Evolutionary conservation across 2,888 invertebrate genomes (phyloP).

Genomic region (Machimus rusticus): DNA sequence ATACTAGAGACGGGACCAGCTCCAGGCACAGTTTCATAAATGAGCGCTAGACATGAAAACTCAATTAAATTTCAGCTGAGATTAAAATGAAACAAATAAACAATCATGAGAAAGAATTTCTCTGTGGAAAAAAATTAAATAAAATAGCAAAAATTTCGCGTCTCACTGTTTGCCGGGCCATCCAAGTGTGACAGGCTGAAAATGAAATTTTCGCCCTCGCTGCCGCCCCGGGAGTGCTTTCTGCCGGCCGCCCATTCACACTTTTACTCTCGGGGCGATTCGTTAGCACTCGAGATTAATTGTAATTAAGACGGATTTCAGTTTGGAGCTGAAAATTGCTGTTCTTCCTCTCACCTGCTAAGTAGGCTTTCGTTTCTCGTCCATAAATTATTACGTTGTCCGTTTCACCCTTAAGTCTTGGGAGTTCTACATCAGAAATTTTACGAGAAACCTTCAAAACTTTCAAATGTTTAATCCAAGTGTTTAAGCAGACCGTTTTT

Average conservation of each 20-base stretch:
- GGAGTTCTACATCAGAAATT: not conserved
- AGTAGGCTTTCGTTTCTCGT: not conserved
- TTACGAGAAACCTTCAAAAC: not conserved
- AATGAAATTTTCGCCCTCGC: not conserved
- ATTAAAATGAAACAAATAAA: not conserved
- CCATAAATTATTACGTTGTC: not conserved
- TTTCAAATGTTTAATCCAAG: not conserved
- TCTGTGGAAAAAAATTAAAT: not conserved
- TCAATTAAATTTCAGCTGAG: not conserved
- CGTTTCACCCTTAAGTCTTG: not conserved
- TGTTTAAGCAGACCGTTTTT: not conserved
- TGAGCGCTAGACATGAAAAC: not conserved
- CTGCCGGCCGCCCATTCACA: not conserved
- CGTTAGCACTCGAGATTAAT: not conserved
- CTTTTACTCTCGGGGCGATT: not conserved
- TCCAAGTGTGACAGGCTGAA: not conserved
- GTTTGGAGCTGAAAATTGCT: not conserved
- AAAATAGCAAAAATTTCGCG: not conserved
- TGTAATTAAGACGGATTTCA: not conserved
- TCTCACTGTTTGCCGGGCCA: not conserved
- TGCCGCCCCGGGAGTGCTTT: not conserved
- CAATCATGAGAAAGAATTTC: not conserved
- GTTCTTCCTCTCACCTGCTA: not conserved
- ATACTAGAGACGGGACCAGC: not conserved
- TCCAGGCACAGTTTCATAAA: not conserved